phyloP scores from a whole-genome alignment of 2,113 vertebrate genomes.

The Hypanus sabinus region DNA sequence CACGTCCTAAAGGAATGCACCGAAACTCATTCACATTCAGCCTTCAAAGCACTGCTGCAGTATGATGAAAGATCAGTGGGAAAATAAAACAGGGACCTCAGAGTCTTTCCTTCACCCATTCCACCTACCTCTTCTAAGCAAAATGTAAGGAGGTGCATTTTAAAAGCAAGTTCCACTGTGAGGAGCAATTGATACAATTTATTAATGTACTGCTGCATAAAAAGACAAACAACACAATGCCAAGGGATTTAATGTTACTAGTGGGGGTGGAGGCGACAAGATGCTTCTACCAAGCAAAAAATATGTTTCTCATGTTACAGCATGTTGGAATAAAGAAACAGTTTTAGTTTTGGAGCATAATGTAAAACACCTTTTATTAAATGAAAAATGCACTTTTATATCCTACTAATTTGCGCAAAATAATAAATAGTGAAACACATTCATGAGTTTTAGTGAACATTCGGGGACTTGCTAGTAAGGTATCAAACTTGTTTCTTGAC shows the following conservation, averaged over 20 bases:
- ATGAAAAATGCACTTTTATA: not conserved
- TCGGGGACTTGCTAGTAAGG: not conserved
- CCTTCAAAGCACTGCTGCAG: conserved; percentile 53
- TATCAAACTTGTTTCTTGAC: not conserved
- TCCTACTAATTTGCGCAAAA: not conserved
- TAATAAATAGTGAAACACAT: not conserved
- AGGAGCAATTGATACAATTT: not conserved
- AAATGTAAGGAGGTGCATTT: conserved; percentile 40
- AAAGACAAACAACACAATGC: not conserved
- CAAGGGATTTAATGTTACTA: not conserved
- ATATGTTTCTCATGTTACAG: no score
- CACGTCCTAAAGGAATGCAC: conserved; percentile 51
- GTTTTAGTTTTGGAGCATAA: not conserved
- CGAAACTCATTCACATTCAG: conserved; percentile 58
- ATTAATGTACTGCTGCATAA: not conserved
- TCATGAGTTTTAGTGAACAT: not conserved
- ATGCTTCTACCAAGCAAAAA: not conserved
- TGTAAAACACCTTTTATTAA: not conserved
- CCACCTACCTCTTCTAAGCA: conserved; percentile 39
- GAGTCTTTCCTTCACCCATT: conserved; percentile 37
- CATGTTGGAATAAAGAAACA: not conserved
- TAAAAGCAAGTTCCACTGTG: conserved; percentile 20
- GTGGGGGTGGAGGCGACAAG: not conserved
- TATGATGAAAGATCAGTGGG: conserved; percentile 42
- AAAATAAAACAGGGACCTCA: conserved; percentile 49